Evolutionary conservation across 2,888 invertebrate species (phyloP), one percentile per base, ranked within the genome.

Genomic region (Eugnorisma glareosa): DNA sequence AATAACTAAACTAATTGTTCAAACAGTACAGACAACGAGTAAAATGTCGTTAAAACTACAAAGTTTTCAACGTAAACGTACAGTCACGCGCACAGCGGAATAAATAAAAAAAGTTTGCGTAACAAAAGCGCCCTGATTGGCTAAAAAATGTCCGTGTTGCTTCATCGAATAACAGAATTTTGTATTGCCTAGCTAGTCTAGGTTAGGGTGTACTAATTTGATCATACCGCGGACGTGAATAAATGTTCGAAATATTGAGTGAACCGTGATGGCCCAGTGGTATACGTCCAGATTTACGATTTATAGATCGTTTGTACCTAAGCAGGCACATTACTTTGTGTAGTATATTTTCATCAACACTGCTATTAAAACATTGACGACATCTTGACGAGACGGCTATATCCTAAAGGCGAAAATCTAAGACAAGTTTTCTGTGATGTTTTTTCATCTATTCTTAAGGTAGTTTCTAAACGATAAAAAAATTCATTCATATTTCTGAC

Each of bases 121-220:
- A 85, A 83, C 72, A 67, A 75, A 79, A 68, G 73, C 77, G 51
- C 64, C 31, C 68, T 85, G 87, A 85, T 85, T 87, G 82, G 68
- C 70, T 82, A 35, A 81, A 88, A 79, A 86, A 75, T 48, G 72
- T 68, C 68, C 31, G 57, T 82, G 85, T 88, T 81, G 73, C 77
- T 77, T 77, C 68, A 74, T 69, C 57, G 72, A 77, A 82, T 87
- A 84, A 88, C 74, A 81, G 48, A 81, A 81, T 87, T 86, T 75
- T 57, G 81, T 79, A 66, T 78, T 66, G 77, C 64, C 51, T 64
- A 35, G 37, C 61, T 61, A 45, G 48, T 13, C 70, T 78, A 72
- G 69, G 73, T 63, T 37, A 57, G 71, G n/a, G 21, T 61, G 45
- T 73, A 57, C 71, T 66, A 77, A 79, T 82, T 73, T 35, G 13